Base-by-base conservation (phyloP, 2,888 invertebrate genomes). In the Ornithoptera alexandrae region DNA sequence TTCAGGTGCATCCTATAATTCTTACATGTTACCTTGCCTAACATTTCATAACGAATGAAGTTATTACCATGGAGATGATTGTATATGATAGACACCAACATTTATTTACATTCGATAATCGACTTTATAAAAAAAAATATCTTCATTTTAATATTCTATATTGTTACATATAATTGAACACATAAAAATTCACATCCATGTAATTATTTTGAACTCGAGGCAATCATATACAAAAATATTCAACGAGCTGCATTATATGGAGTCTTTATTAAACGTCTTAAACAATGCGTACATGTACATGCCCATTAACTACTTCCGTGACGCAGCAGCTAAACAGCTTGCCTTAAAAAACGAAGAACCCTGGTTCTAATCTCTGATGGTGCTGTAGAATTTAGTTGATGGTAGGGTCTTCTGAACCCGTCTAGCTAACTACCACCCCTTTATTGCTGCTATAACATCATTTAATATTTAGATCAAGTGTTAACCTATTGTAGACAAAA, bases 41-140 rank as follows among this genome's bases (percentile, higher is more conserved):
- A 60, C 36, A 18, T 60, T 36, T 60, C 60, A 60, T 60, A 36
- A 36, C 18, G 7, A n/a, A 61, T 61, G 2, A 18, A 60, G 22
- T 22, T n/a, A 22, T 58, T 24, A 58, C 57, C 57, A 22, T 10
- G 2, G 61, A 61, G 42, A 39, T 61, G 61, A 61, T n/a, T 42
- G 20, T 20, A n/a, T 8, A 83, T 84, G 30, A 61, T 39, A 61
- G n/a, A 39, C 42, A 15, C 24, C 15, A 20, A 58, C 53, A 60
- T 61, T 65, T 18, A 65, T n/a, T 65, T 24, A 57, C 61, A 65
- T 65, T 53, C 65, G 65, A 65, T 22, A 62, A 42, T 57, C 22
- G 39, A 71, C 68, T 69, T 64, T 69, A 71, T 67, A 22, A 56
- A 70, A 62, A 62, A 71, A 61, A 57, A 68, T 69, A 24, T 60